Conservation (phyloP, 2,113 vertebrate genomes). For the Pelvicachromis taeniatus region DNA sequence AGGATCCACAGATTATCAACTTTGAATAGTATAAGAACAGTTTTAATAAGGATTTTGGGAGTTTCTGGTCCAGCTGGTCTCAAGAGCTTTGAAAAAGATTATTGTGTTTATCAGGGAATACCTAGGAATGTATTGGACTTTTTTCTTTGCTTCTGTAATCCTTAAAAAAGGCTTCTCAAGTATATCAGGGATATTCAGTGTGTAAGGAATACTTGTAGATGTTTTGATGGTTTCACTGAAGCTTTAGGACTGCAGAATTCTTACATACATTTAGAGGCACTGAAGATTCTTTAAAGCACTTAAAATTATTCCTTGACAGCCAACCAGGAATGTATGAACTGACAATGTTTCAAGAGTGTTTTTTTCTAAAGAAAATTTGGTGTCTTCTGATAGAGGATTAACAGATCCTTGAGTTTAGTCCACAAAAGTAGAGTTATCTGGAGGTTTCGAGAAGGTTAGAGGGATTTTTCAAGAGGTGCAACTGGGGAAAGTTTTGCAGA, state of each 20-base stretch:
- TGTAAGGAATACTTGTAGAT: neutral
- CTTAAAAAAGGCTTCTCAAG: neutral
- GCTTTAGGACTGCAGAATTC: neutral
- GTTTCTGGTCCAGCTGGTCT: neutral
- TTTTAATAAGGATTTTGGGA: neutral
- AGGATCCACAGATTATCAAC: neutral
- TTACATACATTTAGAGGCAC: neutral
- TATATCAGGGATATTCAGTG: neutral
- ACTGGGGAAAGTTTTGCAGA: neutral
- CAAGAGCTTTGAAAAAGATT: neutral
- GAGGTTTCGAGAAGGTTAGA: neutral
- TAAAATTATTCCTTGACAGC: neutral
- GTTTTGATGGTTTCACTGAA: neutral
- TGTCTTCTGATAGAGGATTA: neutral
- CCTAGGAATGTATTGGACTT: neutral
- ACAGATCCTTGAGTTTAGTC: neutral
- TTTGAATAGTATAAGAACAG: neutral
- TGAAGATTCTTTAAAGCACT: neutral
- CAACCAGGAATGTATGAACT: neutral
- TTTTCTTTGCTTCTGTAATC: neutral
- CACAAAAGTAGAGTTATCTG: neutral
- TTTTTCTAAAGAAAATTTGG: neutral
- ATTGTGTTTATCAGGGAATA: neutral
- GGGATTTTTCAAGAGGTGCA: neutral
- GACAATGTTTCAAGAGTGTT: neutral